phyloP scores from a whole-genome alignment of 35 echinoderm and acorn worm species.

The Lytechinus pictus region DNA sequence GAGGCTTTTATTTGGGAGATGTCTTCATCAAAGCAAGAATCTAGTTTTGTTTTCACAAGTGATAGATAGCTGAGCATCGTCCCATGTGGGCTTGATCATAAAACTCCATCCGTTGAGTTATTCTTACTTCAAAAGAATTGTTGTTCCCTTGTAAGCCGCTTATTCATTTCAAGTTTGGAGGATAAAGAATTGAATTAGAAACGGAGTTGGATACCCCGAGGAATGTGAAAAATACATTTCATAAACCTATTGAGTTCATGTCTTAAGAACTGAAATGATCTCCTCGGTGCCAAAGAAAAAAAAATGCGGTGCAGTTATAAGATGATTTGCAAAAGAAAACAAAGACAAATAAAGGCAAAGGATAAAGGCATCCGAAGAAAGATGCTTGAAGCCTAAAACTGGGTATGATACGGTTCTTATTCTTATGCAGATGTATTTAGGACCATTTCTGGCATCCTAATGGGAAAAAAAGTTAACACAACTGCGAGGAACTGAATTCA shows the following conservation, averaged over 20 bases:
- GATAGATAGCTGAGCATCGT: background rate
- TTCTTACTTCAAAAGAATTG: background rate
- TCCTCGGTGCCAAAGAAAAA: background rate
- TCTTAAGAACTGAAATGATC: background rate
- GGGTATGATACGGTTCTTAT: background rate
- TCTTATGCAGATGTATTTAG: constrained; percentile 17
- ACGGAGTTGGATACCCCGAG: background rate
- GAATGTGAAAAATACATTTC: background rate
- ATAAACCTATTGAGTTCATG: background rate
- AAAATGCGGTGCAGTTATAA: background rate
- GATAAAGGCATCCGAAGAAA: background rate
- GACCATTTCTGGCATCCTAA: background rate
- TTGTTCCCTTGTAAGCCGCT: background rate
- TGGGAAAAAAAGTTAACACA: constrained; percentile 47
- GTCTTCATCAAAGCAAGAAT: background rate
- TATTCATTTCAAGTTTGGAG: background rate
- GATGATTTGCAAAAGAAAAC: background rate
- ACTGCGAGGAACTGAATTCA: constrained; percentile 41
- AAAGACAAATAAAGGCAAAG: background rate
- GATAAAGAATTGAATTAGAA: background rate
- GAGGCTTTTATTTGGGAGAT: background rate
- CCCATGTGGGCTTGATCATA: background rate
- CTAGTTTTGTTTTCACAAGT: background rate
- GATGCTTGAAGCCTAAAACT: background rate
- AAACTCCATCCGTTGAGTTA: background rate